A percentile compares a stretch with the other conserved stretches of the same genome.
These are phyloP conservation scores for Pangasianodon hypophthalmus DNA, from an alignment of 2,113 vertebrate species.

Conservation along the genomic window DNA sequence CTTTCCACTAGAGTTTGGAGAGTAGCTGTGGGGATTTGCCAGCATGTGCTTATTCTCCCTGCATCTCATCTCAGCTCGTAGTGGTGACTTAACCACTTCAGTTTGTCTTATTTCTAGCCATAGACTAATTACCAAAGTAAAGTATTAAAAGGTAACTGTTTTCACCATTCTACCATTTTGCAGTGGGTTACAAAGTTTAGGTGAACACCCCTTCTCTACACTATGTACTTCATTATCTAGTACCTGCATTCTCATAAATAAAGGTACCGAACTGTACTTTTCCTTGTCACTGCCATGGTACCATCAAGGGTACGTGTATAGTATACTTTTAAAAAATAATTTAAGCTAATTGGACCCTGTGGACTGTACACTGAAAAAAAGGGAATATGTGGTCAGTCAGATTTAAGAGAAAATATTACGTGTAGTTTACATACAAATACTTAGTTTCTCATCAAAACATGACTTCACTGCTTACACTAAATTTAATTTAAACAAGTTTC, in stretches of 20 bases:
- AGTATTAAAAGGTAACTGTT: not conserved
- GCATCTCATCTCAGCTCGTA: no score
- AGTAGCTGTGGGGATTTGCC: not conserved
- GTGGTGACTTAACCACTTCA: not conserved
- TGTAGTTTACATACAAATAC: no score
- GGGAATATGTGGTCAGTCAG: no score
- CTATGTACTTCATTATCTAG: no score
- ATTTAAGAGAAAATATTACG: no score
- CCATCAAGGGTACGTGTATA: not conserved
- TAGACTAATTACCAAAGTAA: not conserved
- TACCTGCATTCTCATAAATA: not conserved
- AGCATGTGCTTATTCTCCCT: not conserved
- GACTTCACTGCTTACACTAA: no score
- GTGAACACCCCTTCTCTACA: no score
- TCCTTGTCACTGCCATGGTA: no score
- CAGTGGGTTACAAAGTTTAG: no score
- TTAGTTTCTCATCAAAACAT: no score
- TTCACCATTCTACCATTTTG: not conserved
- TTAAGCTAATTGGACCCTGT: not conserved
- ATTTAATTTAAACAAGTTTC: no score
- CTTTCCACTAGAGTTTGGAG: not conserved
- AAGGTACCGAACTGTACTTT: not conserved
- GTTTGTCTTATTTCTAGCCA: not conserved
- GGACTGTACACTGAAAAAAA: no score
- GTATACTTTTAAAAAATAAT: not conserved